phyloP scores from a whole-genome alignment of 2,113 vertebrate species.

The Scophthalmus maximus region DNA sequence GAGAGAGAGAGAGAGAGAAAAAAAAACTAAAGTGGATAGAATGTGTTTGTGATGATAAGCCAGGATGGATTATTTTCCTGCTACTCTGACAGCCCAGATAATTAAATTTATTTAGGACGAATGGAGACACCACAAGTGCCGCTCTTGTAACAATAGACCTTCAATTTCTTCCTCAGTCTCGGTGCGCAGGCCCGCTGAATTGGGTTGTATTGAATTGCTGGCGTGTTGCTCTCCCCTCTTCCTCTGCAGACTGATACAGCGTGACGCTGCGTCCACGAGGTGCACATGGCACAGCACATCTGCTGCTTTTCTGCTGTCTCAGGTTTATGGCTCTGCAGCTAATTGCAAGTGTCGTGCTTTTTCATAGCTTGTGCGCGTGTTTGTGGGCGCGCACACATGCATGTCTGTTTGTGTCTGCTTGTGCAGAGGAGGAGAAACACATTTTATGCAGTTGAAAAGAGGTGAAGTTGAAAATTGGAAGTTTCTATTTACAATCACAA shows the following conservation, averaged over 20 bases:
- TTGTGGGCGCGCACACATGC: background rate
- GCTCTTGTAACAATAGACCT: slow-evolving; percentile 54
- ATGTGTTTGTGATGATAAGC: slow-evolving; percentile 69
- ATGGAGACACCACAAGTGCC: slow-evolving; percentile 52
- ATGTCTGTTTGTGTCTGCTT: slow-evolving; percentile 1
- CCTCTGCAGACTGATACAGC: slow-evolving; percentile 49
- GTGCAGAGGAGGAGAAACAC: background rate
- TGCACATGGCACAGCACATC: slow-evolving; percentile 32
- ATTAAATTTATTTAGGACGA: slow-evolving; percentile 68
- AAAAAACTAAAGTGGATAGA: slow-evolving; percentile 42
- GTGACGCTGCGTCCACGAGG: slow-evolving; percentile 50
- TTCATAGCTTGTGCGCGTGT: background rate
- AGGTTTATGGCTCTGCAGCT: slow-evolving; percentile 53
- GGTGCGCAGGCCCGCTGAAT: slow-evolving; percentile 17
- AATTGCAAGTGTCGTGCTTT: slow-evolving; percentile 59
- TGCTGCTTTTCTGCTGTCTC: slow-evolving; percentile 55
- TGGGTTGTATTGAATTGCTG: slow-evolving; percentile 39
- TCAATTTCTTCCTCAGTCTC: slow-evolving; percentile 49
- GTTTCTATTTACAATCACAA: slow-evolving; percentile 19
- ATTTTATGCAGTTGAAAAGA: slow-evolving; percentile 23
- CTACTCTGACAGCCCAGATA: slow-evolving; percentile 61
- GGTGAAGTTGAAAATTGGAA: slow-evolving; percentile 33
- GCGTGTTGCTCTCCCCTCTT: slow-evolving; percentile 35
- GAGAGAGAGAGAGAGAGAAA: slow-evolving; percentile 24
- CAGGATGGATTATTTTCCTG: slow-evolving; percentile 63